A percentile compares a stretch with the other conserved stretches of the same genome.
Conservation (phyloP, 2,113 vertebrate genomes). For the Hippocampus guttulatus region DNA sequence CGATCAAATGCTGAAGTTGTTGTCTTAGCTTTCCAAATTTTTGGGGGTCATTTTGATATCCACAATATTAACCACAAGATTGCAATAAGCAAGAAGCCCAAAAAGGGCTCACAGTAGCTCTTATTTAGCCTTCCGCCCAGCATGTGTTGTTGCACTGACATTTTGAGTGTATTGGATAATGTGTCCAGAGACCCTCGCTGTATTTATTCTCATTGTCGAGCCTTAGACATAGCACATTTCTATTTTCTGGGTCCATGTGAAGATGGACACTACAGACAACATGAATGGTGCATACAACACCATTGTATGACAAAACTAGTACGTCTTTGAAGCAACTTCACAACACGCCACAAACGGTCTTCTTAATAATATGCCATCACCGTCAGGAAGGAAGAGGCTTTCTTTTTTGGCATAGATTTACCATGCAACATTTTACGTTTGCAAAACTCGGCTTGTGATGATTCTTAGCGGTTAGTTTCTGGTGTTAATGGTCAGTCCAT, state of each 20-base stretch:
- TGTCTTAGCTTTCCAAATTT: constrained; percentile 53
- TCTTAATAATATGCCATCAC: constrained; percentile 34
- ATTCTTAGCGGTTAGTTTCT: constrained; percentile 50
- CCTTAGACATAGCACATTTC: constrained; percentile 57
- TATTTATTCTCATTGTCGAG: constrained; percentile 69
- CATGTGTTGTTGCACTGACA: constrained; percentile 61
- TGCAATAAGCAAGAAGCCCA: constrained; percentile 70
- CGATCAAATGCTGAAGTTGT: constrained; percentile 60
- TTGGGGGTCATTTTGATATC: constrained; percentile 49
- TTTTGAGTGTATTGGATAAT: constrained; percentile 65
- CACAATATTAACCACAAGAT: constrained; percentile 61
- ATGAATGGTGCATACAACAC: constrained; percentile 45
- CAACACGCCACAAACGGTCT: constrained; percentile 23
- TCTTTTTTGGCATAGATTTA: constrained; percentile 49
- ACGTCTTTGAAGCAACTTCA: constrained; percentile 10
- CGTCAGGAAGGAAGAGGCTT: constrained; percentile 31
- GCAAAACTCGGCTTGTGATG: constrained; percentile 42
- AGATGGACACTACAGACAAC: constrained; percentile 40
- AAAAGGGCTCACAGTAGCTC: constrained; percentile 61
- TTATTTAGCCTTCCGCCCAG: constrained; percentile 62
- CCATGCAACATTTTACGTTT: constrained; percentile 48
- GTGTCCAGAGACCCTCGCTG: constrained; percentile 61
- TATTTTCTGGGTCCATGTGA: constrained; percentile 49
- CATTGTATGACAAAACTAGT: constrained; percentile 36
- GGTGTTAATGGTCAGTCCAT: constrained; percentile 65